Evolutionary conservation across 1,140 invertebrate genomes (phyloP), one percentile per base, ranked within the genome.

Genomic region (Eurosta solidaginis): DNA sequence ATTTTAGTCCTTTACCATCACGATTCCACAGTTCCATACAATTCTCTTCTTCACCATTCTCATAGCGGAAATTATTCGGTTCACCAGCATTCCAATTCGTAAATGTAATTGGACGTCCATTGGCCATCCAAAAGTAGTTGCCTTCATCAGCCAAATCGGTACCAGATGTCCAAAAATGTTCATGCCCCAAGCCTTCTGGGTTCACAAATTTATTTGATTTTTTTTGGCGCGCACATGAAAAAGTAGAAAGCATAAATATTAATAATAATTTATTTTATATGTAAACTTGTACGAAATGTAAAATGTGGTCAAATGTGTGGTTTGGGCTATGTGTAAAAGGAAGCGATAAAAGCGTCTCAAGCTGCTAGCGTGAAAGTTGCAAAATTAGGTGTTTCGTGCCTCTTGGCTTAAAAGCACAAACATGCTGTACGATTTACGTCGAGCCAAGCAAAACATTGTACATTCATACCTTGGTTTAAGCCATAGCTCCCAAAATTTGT

Each of bases 61-160:
- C 96, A 88, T 97, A 97, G 83, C 94, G 91, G 90, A 96, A 96
- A 89, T 96, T 96, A 88, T 96, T 96, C 0, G 95, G 95, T 73
- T 96, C 95, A 5, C 95, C 96, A 9, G 95, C 93, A 88, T 96
- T 96, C 95, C 95, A 96, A 87, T 97, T 97, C 78, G 95, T 95
- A 88, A 95, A 97, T 36, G 94, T 96, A 40, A 96, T 91, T 6
- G 95, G 95, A 77, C 94, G 90, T 12, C 96, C 96, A 78, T 93
- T 96, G 7, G 95, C 93, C 94, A 96, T 95, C 95, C 96, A 96
- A 90, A 96, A 96, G 90, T 96, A 96, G 76, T 91, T 92, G 5
- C 95, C 95, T 84, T 97, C 95, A 82, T 96, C 95, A 9, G 94
- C 96, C 84, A 96, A 92, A 88, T 97, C 96, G 2, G 95, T 96